Evolutionary conservation across 2,888 invertebrate species (phyloP).

Genomic region (Atherix ibis): DNA sequence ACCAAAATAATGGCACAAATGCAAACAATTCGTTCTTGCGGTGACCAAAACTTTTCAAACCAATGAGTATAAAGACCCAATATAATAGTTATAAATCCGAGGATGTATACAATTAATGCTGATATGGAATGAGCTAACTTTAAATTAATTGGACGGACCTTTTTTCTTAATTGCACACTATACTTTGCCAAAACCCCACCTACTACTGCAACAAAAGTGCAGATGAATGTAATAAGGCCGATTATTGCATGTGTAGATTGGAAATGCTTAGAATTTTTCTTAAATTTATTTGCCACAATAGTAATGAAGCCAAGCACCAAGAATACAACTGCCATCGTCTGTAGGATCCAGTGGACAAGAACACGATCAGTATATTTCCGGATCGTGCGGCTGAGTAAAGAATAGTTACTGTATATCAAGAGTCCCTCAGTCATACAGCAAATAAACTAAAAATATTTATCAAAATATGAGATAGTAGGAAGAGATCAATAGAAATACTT

Average conservation of each 20-base stretch:
- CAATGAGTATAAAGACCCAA: conserved; percentile 4
- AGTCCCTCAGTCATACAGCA: conserved; percentile 5
- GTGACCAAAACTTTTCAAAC: conserved; percentile 3
- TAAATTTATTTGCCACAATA: conserved; percentile 5
- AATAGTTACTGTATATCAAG: neutral
- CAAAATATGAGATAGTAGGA: neutral
- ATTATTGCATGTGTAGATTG: conserved; percentile 5
- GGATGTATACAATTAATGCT: conserved; percentile 1
- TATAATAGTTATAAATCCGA: conserved; percentile 2
- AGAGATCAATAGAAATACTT: conserved; percentile 1
- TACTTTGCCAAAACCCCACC: conserved; percentile 5
- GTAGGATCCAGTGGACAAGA: conserved; percentile 4
- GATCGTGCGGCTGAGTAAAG: neutral
- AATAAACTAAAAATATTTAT: conserved; percentile 5
- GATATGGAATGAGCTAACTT: conserved; percentile 2
- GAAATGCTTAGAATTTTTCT: conserved; percentile 3
- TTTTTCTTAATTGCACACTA: conserved; percentile 4
- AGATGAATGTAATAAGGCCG: conserved; percentile 5
- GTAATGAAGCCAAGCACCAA: conserved; percentile 3
- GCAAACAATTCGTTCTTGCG: no score
- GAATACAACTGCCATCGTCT: neutral
- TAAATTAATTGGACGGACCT: conserved; percentile 3
- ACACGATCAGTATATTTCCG: conserved; percentile 1
- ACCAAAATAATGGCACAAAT: no score
- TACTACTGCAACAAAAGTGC: neutral